Base-by-base conservation (phyloP, 2,797 vertebrate species). In the Babyrousa celebensis region DNA sequence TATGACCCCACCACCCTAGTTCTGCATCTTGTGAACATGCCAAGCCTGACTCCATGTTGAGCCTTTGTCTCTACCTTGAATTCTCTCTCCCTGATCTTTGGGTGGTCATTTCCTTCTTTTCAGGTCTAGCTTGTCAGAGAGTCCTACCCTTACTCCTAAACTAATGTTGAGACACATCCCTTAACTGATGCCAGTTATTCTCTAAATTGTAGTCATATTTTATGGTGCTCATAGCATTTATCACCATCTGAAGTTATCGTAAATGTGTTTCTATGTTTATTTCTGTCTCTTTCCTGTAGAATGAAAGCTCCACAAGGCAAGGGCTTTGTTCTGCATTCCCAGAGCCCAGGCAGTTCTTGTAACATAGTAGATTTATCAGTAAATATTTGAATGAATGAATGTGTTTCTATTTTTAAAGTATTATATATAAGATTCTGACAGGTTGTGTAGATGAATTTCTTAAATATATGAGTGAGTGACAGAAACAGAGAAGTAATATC, bases 331-430 rank as follows among this genome's bases (percentile, higher is more conserved):
- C 48, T 21, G 14, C 56, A 54, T 23, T 78, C 52, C 17, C 21
- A 77, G 40, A 21, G 60, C 29, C 43, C 29, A 62, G 18, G 9
- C 5, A 68, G 43, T 48, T 20, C 43, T 92, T 79, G 18, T 67
- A 79, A 58, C n/a, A 84, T 29, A 90, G 25, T 6, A 36, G 16
- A 40, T 79, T 79, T 65, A 52, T 43, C 43, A 80, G 58, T 32
- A 84, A 65, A 23, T 85, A 68, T 62, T 79, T 84, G 36, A 85
- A 87, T 65, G 32, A 48, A 48, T 63, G 74, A 70, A 78, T 72
- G 27, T 88, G 62, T 54, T 77, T 3, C 60, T 9, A n/a, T 79
- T 91, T 89, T 80, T 79, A 2, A 48, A 29, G n/a, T 23, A 23
- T 82, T 77, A 67, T 2, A 36, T 85, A 14, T 32, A 85, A 82